These are phyloP conservation scores for Macrobrachium nipponense DNA, from an alignment of 1,140 invertebrate genomes.

Conservation along the genomic window DNA sequence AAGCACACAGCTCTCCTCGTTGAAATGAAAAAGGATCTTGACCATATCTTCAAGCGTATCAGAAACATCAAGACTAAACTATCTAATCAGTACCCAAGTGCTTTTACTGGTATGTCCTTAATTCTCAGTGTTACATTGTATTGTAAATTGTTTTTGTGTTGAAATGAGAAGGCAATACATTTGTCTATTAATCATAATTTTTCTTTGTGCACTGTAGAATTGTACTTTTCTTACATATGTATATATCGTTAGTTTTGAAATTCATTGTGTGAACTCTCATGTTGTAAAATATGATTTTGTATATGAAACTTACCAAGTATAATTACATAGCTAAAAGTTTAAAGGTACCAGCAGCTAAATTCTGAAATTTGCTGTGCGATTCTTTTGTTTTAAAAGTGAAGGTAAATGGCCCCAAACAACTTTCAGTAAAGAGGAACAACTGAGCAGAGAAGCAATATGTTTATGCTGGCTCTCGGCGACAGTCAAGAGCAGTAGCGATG, in stretches of 20 bases:
- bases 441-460: too few species aligned
- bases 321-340: too few species aligned
- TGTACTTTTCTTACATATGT: not conserved
- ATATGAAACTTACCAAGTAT: too few species aligned
- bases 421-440: too few species aligned
- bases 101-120: conserved; percentile 75
- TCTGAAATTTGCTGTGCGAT: too few species aligned
- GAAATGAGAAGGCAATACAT: not conserved
- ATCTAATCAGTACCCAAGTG: conserved; percentile 85
- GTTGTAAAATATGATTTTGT: too few species aligned
- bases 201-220: not conserved
- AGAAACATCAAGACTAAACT: conserved; percentile 84
- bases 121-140: not conserved
- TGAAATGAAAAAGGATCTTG: conserved; percentile 77
- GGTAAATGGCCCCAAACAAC: too few species aligned
- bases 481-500: too few species aligned
- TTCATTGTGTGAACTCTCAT: too few species aligned
- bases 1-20: conserved; percentile 84
- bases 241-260: not conserved
- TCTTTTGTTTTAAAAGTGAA: too few species aligned
- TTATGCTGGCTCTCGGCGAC: too few species aligned
- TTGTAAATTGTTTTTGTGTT: not conserved
- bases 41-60: conserved; percentile 74
- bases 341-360: too few species aligned
- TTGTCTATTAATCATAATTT: not conserved